Base-by-base conservation (phyloP, 2,888 invertebrate genomes). In the Zaprionus bogoriensis region DNA sequence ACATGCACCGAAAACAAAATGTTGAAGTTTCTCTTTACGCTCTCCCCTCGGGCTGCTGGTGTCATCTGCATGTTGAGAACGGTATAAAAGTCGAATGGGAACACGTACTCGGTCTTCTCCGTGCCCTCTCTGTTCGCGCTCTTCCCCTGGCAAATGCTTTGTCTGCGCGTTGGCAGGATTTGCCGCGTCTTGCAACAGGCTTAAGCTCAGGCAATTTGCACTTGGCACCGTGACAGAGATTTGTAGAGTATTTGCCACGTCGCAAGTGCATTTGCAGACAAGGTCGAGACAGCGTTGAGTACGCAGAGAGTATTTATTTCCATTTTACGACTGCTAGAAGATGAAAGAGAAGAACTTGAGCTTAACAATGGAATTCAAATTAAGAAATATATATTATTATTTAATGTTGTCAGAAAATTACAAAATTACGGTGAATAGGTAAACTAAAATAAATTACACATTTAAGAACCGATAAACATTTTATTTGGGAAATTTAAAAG, bases 1-100 rank as follows among this genome's bases (percentile, higher is more conserved):
- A 30, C 70, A 48, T 62, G 57, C 68, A 57, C 41, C 42, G 17
- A 55, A 50, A 39, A 30, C 10, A 10, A 53, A 28, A 28, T 14
- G 27, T 4, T 39, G 17, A 17, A 10, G 9, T 10, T 14, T 12
- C 14, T 17, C 12, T 36, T 12, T 20, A 4, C n/a, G 6, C 12
- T 9, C 28, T 46, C 22, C 38, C 22, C 17, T 38, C 14, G 1
- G 32, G 32, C 32, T 32, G 32, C 32, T 17, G 17, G 32, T 32
- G 32, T 32, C 32, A 32, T 32, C 32, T 32, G 32, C 32, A 32
- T 32, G 14, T 32, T 32, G 32, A 14, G 17, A 32, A 12, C 17
- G 32, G 32, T 12, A 32, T 32, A 32, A 32, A 32, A 32, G 32
- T 32, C 32, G 32, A 32, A 14, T 14, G 14, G 6, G 2, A n/a